These are phyloP conservation scores for Sphecodes monilicornis DNA, from an alignment of 2,888 invertebrate species.

Conservation along the genomic window DNA sequence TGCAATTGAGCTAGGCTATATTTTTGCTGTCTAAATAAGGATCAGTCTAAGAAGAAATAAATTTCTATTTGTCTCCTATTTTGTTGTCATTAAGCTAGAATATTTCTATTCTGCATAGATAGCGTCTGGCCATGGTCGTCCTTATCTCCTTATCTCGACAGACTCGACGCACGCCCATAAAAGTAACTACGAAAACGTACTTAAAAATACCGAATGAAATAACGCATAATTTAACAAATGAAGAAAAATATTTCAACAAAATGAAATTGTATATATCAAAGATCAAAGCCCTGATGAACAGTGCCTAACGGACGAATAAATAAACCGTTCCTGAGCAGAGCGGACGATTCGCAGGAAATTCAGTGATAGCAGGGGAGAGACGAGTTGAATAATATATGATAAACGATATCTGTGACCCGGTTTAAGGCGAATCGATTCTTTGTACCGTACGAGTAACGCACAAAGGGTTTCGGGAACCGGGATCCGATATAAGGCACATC, in stretches of 20 bases:
- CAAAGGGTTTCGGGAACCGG: slow-evolving; percentile 17
- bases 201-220: not conserved
- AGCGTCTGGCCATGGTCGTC: not conserved
- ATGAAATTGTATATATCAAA: not conserved
- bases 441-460: not conserved
- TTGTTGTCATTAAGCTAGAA: not conserved
- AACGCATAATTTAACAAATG: not conserved
- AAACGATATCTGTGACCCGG: slow-evolving; percentile 47
- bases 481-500: slow-evolving; percentile 25
- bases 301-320: not conserved
- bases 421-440: slow-evolving; percentile 30
- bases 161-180: not conserved
- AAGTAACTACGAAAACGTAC: not conserved
- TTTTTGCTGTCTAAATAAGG: not conserved
- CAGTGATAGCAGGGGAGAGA: slow-evolving; percentile 20
- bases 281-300: not conserved
- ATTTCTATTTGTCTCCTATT: too few relatives aligned
- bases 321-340: slow-evolving; percentile 11
- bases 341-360: slow-evolving; percentile 19
- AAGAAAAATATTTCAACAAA: not conserved
- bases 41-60: too few relatives aligned
- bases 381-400: slow-evolving; percentile 35
- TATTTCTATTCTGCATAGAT: not conserved
- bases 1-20: not conserved
- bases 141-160: not conserved